Evolutionary conservation across 2,113 vertebrate species (phyloP).

Genomic region (Stomatorhinus ivindoensis): DNA sequence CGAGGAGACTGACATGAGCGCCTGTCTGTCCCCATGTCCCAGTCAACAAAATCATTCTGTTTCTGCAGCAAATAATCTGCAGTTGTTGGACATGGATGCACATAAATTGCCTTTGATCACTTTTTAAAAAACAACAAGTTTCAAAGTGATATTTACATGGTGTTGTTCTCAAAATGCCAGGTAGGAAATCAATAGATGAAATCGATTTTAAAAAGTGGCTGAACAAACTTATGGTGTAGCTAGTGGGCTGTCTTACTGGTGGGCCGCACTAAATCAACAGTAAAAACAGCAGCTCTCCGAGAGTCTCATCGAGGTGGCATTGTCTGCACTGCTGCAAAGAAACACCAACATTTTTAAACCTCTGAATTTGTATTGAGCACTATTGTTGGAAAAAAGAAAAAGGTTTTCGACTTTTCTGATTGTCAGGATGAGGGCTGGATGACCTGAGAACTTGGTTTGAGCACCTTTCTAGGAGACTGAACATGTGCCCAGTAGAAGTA

Average conservation of each 20-base stretch:
- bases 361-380: not conserved
- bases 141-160: slow-evolving; percentile 1
- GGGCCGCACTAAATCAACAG: not conserved
- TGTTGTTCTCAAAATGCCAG: not conserved
- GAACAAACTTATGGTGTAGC: not conserved
- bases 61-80: not conserved
- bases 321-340: not conserved
- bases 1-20: not conserved
- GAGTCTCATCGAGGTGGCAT: not conserved
- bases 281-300: not conserved
- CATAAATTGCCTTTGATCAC: not conserved
- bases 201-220: not conserved
- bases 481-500: not conserved
- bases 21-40: not conserved
- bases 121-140: not conserved
- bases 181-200: not conserved
- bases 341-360: not conserved
- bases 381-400: not conserved
- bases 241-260: not conserved
- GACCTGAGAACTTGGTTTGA: not conserved
- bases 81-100: not conserved
- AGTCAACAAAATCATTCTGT: not conserved
- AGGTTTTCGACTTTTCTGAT: not conserved
- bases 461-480: not conserved
- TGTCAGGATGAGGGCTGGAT: not conserved